Base-by-base conservation (phyloP, 2,888 invertebrate genomes). In the Lissocephala sabroskyi region DNA sequence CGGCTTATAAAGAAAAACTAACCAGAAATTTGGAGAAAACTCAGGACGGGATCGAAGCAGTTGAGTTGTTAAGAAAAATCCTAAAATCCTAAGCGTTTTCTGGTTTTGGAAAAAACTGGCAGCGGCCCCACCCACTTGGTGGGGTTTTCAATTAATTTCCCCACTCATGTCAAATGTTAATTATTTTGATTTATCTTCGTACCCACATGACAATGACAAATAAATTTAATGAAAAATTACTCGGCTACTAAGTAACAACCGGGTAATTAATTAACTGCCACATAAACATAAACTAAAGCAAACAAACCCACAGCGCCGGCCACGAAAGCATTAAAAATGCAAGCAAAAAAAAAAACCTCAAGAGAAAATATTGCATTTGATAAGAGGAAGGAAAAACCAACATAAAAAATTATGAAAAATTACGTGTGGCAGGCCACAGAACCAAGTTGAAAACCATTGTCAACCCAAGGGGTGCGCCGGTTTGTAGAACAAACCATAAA, bases 381-480 rank as follows among this genome's bases (percentile, higher is more conserved):
- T 26, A 36, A 41, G 30, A n/a, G n/a, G n/a, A n/a, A n/a, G n/a
- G n/a, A 50, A 46, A 39, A 39, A 55, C 44, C 36, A 50, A 19
- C 33, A 45, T 29, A 51, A 51, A 54, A 46, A 52, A 51, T 29
- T 37, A 59, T 53, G 50, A 59, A 30, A 59, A 56, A 65, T 46
- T 61, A n/a, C n/a, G n/a, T n/a, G n/a, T n/a, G n/a, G n/a, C n/a
- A n/a, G n/a, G 57, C 53, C 52, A 50, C 42, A 43, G 17, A 51
- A 59, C 60, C 67, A 75, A 75, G 75, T 70, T 70, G 67, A 71
- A 56, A 70, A 67, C 75, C 75, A 56, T 56, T 56, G 56, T 56
- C 56, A 56, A 56, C 56, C 23, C 30, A 7, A 13, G 16, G 23
- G 19, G 18, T 59, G 35, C 41, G 30, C 41, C 41, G n/a, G 39